Evolutionary conservation across 2,113 vertebrate species (phyloP).

Genomic region (Hippolais icterina): DNA sequence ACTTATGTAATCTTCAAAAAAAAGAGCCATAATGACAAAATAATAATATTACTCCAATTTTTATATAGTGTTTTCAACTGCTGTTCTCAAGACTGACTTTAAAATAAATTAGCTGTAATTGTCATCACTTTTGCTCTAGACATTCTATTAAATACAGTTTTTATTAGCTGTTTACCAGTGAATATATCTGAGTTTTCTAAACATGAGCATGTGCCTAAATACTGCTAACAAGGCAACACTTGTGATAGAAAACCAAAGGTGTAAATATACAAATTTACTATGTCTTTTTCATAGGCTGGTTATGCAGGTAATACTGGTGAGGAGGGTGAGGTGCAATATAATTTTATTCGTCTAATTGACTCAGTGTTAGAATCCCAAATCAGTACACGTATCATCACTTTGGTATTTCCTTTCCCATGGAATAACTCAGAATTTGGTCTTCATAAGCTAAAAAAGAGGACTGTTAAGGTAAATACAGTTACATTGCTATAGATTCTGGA

Average conservation of each 20-base stretch:
- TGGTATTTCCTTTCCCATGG: not conserved
- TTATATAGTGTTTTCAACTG: not conserved
- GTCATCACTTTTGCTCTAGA: not conserved
- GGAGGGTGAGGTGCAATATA: not conserved
- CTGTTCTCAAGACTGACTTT: not conserved
- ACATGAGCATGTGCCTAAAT: not conserved
- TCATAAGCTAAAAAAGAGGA: not conserved
- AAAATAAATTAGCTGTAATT: not conserved
- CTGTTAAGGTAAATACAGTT: not conserved
- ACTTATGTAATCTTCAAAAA: not conserved
- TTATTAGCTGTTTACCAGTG: not conserved
- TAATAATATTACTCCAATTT: not conserved
- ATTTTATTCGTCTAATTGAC: not conserved
- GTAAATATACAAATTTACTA: not conserved
- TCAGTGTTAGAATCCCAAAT: not conserved
- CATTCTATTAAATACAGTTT: not conserved
- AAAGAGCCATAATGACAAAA: not conserved
- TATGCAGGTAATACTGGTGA: not conserved
- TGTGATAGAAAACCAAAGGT: not conserved
- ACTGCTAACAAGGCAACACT: not conserved
- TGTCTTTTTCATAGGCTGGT: not conserved
- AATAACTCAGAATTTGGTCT: not conserved
- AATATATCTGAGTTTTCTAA: not conserved
- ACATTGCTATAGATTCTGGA: not conserved
- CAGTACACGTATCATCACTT: not conserved